phyloP scores from a whole-genome alignment of 2,888 invertebrate species.

The Caenorhabditis wallacei region DNA sequence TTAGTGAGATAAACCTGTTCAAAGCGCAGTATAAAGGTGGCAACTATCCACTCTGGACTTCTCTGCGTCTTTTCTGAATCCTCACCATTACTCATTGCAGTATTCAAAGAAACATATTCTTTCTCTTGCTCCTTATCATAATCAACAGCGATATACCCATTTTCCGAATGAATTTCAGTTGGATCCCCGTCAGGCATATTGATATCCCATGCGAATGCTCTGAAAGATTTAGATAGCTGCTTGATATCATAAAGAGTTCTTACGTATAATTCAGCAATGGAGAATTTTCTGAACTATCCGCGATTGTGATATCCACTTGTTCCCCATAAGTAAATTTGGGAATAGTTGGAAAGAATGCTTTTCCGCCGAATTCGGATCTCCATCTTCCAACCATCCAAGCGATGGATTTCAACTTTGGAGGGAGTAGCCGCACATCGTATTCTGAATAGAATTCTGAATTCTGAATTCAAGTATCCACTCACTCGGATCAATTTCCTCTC shows the following conservation, averaged over 20 bases:
- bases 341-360: conserved; percentile 83
- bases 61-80: no score
- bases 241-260: background rate
- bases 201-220: conserved; percentile 83
- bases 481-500: conserved; percentile 71
- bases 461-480: conserved; percentile 26
- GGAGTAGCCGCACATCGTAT: conserved; percentile 78
- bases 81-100: conserved; percentile 82
- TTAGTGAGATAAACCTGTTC: no score
- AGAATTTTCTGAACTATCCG: conserved; percentile 56
- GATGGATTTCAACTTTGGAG: conserved; percentile 74
- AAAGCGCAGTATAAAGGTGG: no score
- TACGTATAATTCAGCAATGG: conserved; percentile 81
- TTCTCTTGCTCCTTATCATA: conserved; percentile 69
- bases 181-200: conserved; percentile 76
- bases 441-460: conserved; percentile 61
- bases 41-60: no score
- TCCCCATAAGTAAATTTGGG: conserved; percentile 83
- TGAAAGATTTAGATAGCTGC: conserved; percentile 35
- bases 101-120: conserved; percentile 78
- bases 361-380: conserved; percentile 82
- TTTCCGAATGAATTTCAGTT: conserved; percentile 82
- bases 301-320: conserved; percentile 79
- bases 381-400: conserved; percentile 83
- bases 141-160: conserved; percentile 79